A percentile compares a stretch with the other conserved stretches of the same genome.
phyloP scores from a whole-genome alignment of 2,113 vertebrate genomes.

The Oryzias javanicus region DNA sequence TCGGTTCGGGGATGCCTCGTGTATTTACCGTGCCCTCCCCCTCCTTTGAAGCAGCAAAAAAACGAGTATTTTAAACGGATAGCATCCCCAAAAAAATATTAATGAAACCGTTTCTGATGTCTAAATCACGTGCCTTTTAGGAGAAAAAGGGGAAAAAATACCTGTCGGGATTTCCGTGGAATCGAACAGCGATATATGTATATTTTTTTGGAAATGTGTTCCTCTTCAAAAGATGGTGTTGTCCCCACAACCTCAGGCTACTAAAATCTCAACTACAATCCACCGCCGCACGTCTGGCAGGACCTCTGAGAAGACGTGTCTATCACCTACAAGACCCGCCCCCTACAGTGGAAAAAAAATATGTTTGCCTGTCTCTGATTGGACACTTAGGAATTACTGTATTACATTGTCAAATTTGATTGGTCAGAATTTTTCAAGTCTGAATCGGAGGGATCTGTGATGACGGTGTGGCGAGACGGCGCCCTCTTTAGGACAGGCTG shows the following conservation, averaged over 20 bases:
- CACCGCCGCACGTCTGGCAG: constrained; percentile 47
- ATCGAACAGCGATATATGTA: constrained; percentile 16
- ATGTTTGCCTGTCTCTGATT: constrained; percentile 31
- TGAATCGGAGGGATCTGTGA: constrained; percentile 7
- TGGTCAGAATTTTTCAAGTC: constrained; percentile 41
- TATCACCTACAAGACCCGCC: constrained; percentile 60
- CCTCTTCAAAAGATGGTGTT: constrained; percentile 33
- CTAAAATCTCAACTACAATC: constrained; percentile 48
- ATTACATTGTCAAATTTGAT: constrained; percentile 33
- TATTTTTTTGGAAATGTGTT: constrained; percentile 14
- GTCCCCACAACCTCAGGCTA: constrained; percentile 40
- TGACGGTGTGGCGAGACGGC: background rate
- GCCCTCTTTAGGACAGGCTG: constrained; percentile 18
- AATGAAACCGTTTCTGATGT: constrained; percentile 14
- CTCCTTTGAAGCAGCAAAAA: background rate
- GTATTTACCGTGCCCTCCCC: background rate
- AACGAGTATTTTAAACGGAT: background rate
- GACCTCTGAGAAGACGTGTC: constrained; percentile 46
- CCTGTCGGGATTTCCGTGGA: constrained; percentile 47
- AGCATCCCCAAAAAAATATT: constrained; percentile 2
- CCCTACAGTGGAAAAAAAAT: constrained; percentile 57
- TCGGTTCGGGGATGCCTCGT: no score
- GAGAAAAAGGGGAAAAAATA: constrained; percentile 34
- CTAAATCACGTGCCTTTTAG: constrained; percentile 56
- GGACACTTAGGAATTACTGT: constrained; percentile 43